Conservation (phyloP, 2,888 invertebrate species). For the Euzophera pinguis region DNA sequence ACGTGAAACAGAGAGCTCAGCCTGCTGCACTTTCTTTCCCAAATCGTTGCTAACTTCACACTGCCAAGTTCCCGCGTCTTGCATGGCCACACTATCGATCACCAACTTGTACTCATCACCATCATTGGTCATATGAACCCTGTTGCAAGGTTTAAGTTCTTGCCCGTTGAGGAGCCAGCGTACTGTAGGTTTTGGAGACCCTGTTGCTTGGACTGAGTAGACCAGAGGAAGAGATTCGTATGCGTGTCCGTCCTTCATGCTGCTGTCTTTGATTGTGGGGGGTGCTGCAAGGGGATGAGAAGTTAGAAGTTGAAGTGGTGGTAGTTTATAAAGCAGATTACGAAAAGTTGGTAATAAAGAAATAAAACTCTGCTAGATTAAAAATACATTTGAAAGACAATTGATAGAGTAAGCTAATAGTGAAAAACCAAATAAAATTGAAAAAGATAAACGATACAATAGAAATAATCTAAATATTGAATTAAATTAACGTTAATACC, state of each 20-base stretch:
- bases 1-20: slow-evolving; percentile 86
- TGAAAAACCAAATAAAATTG: too few species aligned
- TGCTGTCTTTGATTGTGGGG: slow-evolving; percentile 85
- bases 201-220: slow-evolving; percentile 88
- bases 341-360: background rate
- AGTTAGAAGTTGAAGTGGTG: background rate
- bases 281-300: slow-evolving; percentile 70
- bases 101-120: slow-evolving; percentile 87
- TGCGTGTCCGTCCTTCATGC: slow-evolving; percentile 85
- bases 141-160: slow-evolving; percentile 82
- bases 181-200: slow-evolving; percentile 87
- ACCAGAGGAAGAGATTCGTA: slow-evolving; percentile 90
- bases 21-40: slow-evolving; percentile 87
- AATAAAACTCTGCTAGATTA: background rate
- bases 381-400: background rate
- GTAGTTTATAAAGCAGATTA: background rate
- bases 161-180: slow-evolving; percentile 90
- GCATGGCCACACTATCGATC: slow-evolving; percentile 83
- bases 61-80: slow-evolving; percentile 90
- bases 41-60: slow-evolving; percentile 90
- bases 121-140: slow-evolving; percentile 81
- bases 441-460: too few species aligned
- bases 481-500: too few species aligned
- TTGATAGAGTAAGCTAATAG: too few species aligned
- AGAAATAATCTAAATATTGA: too few species aligned